Evolutionary conservation across 2,888 invertebrate species (phyloP).

Genomic region (Dasypogon diadema): DNA sequence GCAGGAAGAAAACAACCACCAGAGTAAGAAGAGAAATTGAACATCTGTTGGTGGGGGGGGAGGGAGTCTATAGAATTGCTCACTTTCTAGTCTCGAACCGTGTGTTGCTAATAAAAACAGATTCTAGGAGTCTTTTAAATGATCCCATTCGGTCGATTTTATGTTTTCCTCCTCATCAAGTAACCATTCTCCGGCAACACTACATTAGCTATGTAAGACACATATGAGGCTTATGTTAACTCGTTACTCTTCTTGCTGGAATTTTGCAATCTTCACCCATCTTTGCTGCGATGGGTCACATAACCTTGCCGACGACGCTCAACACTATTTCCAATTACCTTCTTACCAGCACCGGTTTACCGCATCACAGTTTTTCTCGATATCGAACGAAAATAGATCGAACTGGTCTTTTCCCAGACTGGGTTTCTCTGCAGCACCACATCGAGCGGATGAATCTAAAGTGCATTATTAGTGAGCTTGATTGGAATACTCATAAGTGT

Average conservation of each 20-base stretch:
- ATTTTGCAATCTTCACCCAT: too few species aligned
- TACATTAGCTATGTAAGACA: not conserved
- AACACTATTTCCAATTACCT: not conserved
- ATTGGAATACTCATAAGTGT: not conserved
- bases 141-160: constrained; percentile 5
- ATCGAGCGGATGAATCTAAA: too few species aligned
- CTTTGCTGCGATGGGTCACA: not conserved
- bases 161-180: not conserved
- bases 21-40: not conserved
- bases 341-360: too few species aligned
- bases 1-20: not conserved
- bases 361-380: not conserved
- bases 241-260: too few species aligned
- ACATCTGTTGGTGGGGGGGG: too few species aligned
- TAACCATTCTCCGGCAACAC: not conserved
- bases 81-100: not conserved
- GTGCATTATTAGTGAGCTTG: not conserved
- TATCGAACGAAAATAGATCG: not conserved
- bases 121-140: constrained; percentile 2
- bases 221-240: too few species aligned
- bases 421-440: too few species aligned
- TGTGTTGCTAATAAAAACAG: not conserved
- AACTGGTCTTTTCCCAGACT: not conserved
- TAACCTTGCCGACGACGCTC: not conserved
- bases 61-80: too few species aligned